These are phyloP conservation scores for Rhopalosiphum nymphaeae DNA, from an alignment of 2,888 invertebrate genomes.

Conservation along the genomic window DNA sequence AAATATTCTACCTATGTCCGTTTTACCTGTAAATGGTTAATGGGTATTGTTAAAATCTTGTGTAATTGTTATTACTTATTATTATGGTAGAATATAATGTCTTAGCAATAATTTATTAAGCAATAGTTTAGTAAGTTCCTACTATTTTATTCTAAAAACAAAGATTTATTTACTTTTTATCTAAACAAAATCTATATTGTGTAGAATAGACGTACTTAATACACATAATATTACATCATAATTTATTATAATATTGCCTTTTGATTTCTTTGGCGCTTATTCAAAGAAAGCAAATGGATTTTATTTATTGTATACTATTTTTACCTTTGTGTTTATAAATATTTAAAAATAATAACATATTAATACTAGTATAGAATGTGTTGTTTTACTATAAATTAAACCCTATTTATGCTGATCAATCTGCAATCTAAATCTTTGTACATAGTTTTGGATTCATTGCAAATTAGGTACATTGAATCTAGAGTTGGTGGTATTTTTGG, in stretches of 20 bases:
- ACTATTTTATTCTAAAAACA: conserved; percentile 57
- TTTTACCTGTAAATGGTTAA: not conserved
- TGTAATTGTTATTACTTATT: conserved; percentile 24
- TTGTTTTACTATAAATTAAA: not conserved
- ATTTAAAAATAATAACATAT: conserved; percentile 23
- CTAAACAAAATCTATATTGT: conserved; percentile 45
- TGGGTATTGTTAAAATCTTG: not conserved
- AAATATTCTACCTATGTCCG: not conserved
- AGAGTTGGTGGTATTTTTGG: no score
- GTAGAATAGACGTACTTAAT: conserved; percentile 57
- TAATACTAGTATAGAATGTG: not conserved
- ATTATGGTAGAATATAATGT: conserved; percentile 23
- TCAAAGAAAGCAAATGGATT: conserved; percentile 16
- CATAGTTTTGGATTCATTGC: not conserved
- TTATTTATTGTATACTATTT: conserved; percentile 37
- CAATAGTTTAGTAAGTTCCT: conserved; percentile 64
- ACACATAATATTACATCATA: conserved; percentile 26
- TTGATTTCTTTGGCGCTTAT: conserved; percentile 1
- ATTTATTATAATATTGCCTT: conserved; percentile 3
- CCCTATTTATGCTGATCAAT: not conserved
- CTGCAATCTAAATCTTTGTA: not conserved
- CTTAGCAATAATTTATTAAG: conserved; percentile 60
- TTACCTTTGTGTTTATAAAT: conserved; percentile 47
- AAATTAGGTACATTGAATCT: no score
- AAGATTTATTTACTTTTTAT: conserved; percentile 57